Conservation (phyloP, 2,888 invertebrate genomes). For the Ormyrus rosae region DNA sequence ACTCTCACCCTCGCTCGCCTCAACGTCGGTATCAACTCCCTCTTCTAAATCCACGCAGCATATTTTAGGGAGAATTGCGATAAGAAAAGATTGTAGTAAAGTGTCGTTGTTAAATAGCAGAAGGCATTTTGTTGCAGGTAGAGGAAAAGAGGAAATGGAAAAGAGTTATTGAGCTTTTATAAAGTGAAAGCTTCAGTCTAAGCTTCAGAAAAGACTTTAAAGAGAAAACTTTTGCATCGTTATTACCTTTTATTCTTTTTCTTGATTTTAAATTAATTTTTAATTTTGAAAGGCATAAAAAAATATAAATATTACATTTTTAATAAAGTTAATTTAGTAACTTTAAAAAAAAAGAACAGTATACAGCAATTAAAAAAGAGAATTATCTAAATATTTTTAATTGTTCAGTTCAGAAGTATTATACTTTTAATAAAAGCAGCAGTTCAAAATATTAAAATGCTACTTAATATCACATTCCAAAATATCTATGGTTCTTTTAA, state of each 20-base stretch:
- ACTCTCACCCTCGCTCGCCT: constrained; percentile 76
- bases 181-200: background rate
- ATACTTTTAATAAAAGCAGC: no score
- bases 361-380: no score
- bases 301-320: no score
- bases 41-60: constrained; percentile 75
- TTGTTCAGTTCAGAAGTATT: no score
- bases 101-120: constrained; percentile 47
- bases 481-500: background rate
- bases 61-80: constrained; percentile 63
- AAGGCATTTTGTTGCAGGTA: background rate
- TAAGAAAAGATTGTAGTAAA: constrained; percentile 58
- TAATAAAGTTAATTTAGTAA: no score
- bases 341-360: no score
- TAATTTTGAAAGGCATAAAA: no score
- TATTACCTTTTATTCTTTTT: constrained; percentile 1
- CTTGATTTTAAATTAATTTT: background rate
- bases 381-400: no score
- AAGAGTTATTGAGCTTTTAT: background rate
- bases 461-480: background rate
- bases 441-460: no score
- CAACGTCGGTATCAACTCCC: constrained; percentile 77
- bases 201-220: background rate
- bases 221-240: background rate
- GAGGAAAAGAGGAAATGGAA: background rate